A percentile compares a stretch with the other conserved stretches of the same genome.
phyloP scores from a whole-genome alignment of 2,888 invertebrate species.

The Drosophila diplacantha region DNA sequence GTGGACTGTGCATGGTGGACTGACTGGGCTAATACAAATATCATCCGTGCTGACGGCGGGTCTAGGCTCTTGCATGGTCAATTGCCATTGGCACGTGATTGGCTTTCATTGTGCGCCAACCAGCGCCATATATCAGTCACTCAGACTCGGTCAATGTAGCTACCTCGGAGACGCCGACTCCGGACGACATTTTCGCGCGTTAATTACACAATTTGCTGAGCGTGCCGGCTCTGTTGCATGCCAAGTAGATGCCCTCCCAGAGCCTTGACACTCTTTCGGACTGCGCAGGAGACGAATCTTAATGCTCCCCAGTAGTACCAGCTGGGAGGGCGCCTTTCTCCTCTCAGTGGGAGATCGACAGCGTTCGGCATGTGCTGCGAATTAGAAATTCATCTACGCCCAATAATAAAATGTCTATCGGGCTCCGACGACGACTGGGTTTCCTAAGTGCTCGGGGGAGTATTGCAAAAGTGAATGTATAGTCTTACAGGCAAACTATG shows the following conservation, averaged over 20 bases:
- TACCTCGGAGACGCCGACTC: constrained; percentile 14
- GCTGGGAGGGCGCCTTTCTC: constrained; percentile 2
- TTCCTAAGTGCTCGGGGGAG: neutral
- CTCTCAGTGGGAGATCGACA: neutral
- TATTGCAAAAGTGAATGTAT: constrained; percentile 60
- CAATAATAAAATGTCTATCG: constrained; percentile 46
- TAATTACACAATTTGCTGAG: constrained; percentile 56
- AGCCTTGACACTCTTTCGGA: constrained; percentile 59
- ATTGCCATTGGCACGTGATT: constrained; percentile 70
- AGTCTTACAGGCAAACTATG: constrained; percentile 10
- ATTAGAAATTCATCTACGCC: constrained; percentile 53
- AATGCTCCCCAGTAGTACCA: neutral
- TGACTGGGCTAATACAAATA: constrained; percentile 58
- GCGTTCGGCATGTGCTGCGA: constrained; percentile 12
- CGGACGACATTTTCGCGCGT: constrained; percentile 37
- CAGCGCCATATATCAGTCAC: constrained; percentile 45
- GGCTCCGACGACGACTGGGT: neutral
- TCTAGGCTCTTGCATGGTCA: constrained; percentile 50
- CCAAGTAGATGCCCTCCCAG: constrained; percentile 41
- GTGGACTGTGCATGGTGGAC: constrained; percentile 1
- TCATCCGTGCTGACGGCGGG: constrained; percentile 47
- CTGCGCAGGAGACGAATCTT: constrained; percentile 1
- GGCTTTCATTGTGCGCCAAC: constrained; percentile 45
- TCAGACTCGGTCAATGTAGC: constrained; percentile 39
- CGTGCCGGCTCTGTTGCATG: constrained; percentile 46